These are phyloP conservation scores for Apodemus speciosus DNA, from an alignment of 2,113 vertebrate genomes.

Conservation along the genomic window DNA sequence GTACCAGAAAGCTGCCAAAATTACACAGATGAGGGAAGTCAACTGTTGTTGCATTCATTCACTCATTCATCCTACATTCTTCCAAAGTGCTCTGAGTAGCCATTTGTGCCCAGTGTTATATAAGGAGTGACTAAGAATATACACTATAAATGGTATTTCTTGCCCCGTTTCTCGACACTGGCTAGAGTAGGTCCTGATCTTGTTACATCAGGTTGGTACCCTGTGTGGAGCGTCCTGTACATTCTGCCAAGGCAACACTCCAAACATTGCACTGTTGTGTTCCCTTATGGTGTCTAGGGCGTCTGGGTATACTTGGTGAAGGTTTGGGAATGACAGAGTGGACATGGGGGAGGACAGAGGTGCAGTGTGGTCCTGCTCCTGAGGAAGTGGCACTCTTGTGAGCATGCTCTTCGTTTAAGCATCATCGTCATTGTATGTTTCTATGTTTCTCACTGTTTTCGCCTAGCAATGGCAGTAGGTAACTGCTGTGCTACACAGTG, in stretches of 20 bases:
- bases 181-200: accelerated
- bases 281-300: not conserved
- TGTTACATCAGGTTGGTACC: accelerated
- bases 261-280: not conserved
- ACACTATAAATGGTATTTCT: not conserved
- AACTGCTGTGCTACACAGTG: accelerated
- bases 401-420: not conserved
- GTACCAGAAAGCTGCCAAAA: not conserved
- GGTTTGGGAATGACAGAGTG: not conserved
- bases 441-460: not conserved
- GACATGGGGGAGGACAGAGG: not conserved
- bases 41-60: not conserved
- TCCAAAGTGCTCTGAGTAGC: not conserved
- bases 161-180: not conserved
- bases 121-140: too few relatives aligned
- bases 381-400: not conserved
- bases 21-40: not conserved
- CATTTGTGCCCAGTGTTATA: not conserved
- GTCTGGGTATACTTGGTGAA: too few relatives aligned
- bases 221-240: accelerated
- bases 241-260: too few relatives aligned
- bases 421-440: not conserved
- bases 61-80: not conserved
- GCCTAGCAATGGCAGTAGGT: not conserved
- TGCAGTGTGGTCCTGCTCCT: too few relatives aligned